Base-by-base conservation (phyloP, 2,888 invertebrate genomes). In the Drosophila pseudotalamancana region DNA sequence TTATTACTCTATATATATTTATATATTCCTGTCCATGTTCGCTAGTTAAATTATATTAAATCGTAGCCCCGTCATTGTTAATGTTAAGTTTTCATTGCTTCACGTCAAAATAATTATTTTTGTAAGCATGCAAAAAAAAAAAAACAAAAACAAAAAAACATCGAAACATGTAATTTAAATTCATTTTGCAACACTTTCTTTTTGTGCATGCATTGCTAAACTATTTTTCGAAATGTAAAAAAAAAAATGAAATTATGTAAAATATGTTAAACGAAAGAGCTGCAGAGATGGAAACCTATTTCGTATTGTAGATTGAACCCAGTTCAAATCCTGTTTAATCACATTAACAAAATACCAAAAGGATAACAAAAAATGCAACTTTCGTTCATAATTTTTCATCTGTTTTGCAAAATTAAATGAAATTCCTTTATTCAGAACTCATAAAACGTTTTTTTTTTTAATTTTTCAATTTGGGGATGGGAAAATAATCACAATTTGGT, bases 351-450 rank as follows among this genome's bases (percentile, higher is more conserved):
- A 31, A 29, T 62, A 37, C 31, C 19, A 29, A 23, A 19, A n/a
- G 21, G 31, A 12, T 9, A 48, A n/a, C 25, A 64, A 19, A 37
- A 64, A 71, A 45, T 32, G 43, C 57, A 40, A 51, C 27, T 55
- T 75, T 61, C 42, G 57, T 43, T 35, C 59, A 29, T 19, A 42
- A 19, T 40, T 53, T 54, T 55, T 60, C 53, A 50, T 64, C 27
- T 57, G 43, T 68, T 56, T 77, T 31, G 63, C 64, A 67, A 76
- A 72, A 65, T 66, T 45, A 57, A 67, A 72, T 50, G 37, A 57
- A 67, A 70, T 62, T 45, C 53, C n/a, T 86, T 80, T 82, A 78
- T 80, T 81, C 29, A 46, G 53, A 80, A 65, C 56, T 57, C 49
- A 25, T 37, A 27, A 29, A 65, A 53, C 12, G 29, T 19, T 5